A percentile compares a stretch with the other conserved stretches of the same genome.
These are phyloP conservation scores for Bufotes viridis DNA, from an alignment of 2,797 vertebrate genomes.

Conservation along the genomic window DNA sequence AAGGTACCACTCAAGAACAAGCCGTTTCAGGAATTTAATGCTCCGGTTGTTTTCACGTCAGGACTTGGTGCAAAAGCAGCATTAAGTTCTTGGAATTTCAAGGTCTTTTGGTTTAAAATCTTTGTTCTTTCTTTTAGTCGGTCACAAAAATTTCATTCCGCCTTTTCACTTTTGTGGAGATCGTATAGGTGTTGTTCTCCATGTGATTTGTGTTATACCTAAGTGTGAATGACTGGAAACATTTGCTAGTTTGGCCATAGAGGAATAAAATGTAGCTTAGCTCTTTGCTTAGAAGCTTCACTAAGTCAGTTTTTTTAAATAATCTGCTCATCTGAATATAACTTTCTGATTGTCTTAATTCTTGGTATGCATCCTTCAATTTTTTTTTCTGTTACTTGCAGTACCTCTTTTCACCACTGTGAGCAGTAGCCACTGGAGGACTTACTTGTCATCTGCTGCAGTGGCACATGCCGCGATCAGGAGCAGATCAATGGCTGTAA, in stretches of 20 bases:
- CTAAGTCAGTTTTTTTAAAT: too few species aligned
- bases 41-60: background rate
- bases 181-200: background rate
- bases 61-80: background rate
- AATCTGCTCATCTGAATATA: too few species aligned
- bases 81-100: conserved; percentile 9
- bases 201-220: background rate
- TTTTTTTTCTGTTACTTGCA: too few species aligned
- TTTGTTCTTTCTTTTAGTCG: background rate
- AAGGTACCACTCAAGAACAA: background rate
- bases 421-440: too few species aligned
- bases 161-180: background rate
- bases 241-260: background rate
- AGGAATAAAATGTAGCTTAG: background rate
- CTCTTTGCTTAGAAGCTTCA: too few species aligned
- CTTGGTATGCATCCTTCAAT: too few species aligned
- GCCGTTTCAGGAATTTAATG: background rate
- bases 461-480: too few species aligned
- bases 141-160: background rate
- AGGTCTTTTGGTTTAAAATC: conserved; percentile 1
- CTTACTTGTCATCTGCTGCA: too few species aligned
- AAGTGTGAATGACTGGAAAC: background rate
- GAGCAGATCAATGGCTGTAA: too few species aligned
- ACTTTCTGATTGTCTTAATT: too few species aligned
- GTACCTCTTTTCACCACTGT: too few species aligned